These are phyloP conservation scores for Athene noctua DNA, from an alignment of 2,113 vertebrate genomes.

Conservation along the genomic window DNA sequence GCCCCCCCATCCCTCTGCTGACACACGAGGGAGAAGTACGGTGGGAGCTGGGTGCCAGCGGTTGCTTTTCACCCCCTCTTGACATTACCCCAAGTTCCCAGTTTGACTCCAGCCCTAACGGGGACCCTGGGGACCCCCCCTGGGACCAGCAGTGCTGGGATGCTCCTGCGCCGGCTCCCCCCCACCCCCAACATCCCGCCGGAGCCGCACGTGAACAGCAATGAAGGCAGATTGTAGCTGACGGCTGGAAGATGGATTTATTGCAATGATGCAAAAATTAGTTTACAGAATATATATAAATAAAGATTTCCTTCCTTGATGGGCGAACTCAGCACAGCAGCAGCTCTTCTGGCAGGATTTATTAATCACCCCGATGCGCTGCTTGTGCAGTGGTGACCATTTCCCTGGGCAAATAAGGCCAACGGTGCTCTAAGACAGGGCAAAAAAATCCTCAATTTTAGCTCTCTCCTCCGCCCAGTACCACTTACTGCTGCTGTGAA, in stretches of 20 bases:
- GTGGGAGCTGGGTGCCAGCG: neutral
- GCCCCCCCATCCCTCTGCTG: fast-evolving
- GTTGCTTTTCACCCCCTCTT: fast-evolving
- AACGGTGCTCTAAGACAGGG: neutral
- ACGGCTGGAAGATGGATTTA: constrained; percentile 60
- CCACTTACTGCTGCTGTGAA: fast-evolving
- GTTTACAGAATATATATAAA: constrained; percentile 63
- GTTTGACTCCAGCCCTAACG: neutral
- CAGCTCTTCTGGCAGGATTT: constrained; percentile 39
- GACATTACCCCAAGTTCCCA: neutral
- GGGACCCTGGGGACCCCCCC: neutral
- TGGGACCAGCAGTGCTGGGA: neutral
- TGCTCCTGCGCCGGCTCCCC: neutral
- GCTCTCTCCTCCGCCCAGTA: neutral
- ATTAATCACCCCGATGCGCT: neutral
- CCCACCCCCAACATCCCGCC: neutral
- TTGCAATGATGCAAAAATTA: constrained; percentile 65
- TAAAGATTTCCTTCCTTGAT: constrained; percentile 66
- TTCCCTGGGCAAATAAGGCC: neutral
- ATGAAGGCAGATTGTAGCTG: neutral
- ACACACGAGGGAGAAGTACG: fast-evolving
- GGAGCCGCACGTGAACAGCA: neutral
- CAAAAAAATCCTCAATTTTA: neutral
- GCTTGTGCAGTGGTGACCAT: neutral
- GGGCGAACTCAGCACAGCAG: constrained; percentile 47